Conservation (phyloP, 2,113 vertebrate genomes). For the Tenebrosternarchus preto region DNA sequence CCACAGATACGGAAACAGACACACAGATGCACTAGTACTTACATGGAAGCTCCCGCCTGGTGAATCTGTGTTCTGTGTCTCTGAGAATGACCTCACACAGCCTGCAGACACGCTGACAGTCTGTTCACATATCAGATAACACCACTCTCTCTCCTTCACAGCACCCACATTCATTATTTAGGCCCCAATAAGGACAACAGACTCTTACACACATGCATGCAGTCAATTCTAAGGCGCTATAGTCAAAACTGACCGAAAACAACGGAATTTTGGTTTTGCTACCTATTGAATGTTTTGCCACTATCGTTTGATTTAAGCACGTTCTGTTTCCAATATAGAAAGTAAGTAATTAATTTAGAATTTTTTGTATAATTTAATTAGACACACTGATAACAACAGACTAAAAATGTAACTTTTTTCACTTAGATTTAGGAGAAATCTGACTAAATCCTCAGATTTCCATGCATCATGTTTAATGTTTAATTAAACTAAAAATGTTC, state of each 20-base stretch:
- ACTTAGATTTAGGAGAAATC: too few species aligned
- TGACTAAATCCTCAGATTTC: not conserved
- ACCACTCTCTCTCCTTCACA: conserved; percentile 33
- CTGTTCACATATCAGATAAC: conserved; percentile 61
- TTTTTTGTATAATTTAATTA: too few species aligned
- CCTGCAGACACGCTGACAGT: conserved; percentile 79
- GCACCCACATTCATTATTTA: conserved; percentile 45
- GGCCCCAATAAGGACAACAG: conserved; percentile 25
- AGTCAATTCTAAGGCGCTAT: conserved; percentile 20
- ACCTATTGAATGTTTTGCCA: too few species aligned
- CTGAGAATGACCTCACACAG: conserved; percentile 75
- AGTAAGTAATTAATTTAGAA: not conserved
- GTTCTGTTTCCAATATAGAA: not conserved
- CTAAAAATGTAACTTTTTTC: too few species aligned
- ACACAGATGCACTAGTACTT: conserved; percentile 49
- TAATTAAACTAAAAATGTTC: not conserved
- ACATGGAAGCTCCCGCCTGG: conserved; percentile 73
- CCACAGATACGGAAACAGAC: not conserved
- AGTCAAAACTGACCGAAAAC: not conserved
- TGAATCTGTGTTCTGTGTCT: conserved; percentile 79
- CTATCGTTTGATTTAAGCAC: not conserved
- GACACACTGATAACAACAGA: too few species aligned
- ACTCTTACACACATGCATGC: conserved; percentile 39
- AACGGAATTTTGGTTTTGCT: not conserved
- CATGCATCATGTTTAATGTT: not conserved